Conservation (phyloP, 1,140 invertebrate genomes). For the Meloidogyne hapla region DNA sequence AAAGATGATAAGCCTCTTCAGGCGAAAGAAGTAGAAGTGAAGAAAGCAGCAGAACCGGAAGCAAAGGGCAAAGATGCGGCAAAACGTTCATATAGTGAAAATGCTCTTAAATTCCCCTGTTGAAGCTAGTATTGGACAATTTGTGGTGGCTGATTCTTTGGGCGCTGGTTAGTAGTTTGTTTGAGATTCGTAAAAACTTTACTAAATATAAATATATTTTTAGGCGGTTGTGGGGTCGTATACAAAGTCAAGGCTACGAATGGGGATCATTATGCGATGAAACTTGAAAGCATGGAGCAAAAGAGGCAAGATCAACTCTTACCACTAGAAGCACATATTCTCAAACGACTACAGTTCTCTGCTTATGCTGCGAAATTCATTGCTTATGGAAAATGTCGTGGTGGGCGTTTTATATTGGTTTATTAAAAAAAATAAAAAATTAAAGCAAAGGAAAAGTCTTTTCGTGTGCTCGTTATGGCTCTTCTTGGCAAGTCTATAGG, state of each 20-base stretch:
- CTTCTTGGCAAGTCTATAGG: background rate
- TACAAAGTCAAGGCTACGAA: background rate
- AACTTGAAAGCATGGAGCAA: background rate
- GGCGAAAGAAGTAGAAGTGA: background rate
- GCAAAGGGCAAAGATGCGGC: background rate
- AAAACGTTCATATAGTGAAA: background rate
- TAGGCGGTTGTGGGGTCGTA: background rate
- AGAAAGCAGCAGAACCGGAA: background rate
- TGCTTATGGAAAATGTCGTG: background rate
- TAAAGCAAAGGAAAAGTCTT: background rate
- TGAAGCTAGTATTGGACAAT: background rate
- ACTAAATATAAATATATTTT: background rate
- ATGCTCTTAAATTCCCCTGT: background rate
- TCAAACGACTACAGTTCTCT: background rate
- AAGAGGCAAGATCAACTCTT: background rate
- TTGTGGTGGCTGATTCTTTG: background rate
- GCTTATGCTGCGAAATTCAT: background rate
- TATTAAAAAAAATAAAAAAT: background rate
- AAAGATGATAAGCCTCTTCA: too few species aligned
- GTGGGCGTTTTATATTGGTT: background rate
- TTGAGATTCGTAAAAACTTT: background rate
- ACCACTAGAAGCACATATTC: background rate
- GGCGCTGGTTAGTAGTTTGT: background rate
- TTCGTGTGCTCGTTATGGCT: background rate
- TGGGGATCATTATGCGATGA: background rate